Conservation (phyloP, 2,797 vertebrate genomes). For the Pangasius larnaudii region DNA sequence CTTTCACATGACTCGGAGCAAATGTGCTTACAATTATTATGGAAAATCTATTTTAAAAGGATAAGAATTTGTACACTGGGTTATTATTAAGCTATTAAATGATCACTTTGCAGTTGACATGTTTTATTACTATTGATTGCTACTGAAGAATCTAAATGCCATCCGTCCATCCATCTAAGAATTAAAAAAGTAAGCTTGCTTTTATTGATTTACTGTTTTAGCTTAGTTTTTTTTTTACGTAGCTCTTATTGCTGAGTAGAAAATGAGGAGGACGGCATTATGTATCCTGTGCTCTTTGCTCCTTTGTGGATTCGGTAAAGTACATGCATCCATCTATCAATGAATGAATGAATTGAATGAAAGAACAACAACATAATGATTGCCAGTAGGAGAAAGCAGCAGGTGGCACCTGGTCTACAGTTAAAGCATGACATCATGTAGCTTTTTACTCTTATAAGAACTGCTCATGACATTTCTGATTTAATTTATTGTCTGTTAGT, state of each 20-base stretch:
- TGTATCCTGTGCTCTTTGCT: not conserved
- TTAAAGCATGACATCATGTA: not conserved
- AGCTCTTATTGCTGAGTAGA: not conserved
- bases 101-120: not conserved
- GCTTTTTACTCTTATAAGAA: not conserved
- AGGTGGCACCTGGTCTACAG: not conserved
- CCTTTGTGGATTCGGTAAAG: not conserved
- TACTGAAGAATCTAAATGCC: not conserved
- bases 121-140: not conserved
- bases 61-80: not conserved
- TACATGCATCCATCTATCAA: not conserved
- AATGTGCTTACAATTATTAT: not conserved
- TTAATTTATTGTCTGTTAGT: not conserved
- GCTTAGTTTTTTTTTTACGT: not conserved
- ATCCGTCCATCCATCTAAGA: not conserved
- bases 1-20: not conserved
- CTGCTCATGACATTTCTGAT: not conserved
- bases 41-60: not conserved
- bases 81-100: not conserved
- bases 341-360: not conserved
- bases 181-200: not conserved
- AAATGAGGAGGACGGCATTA: not conserved
- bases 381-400: not conserved
- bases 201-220: not conserved
- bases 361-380: not conserved